A percentile compares a stretch with the other conserved stretches of the same genome.
phyloP scores from a whole-genome alignment of 2,888 invertebrate genomes.

The Tigriopus californicus region DNA sequence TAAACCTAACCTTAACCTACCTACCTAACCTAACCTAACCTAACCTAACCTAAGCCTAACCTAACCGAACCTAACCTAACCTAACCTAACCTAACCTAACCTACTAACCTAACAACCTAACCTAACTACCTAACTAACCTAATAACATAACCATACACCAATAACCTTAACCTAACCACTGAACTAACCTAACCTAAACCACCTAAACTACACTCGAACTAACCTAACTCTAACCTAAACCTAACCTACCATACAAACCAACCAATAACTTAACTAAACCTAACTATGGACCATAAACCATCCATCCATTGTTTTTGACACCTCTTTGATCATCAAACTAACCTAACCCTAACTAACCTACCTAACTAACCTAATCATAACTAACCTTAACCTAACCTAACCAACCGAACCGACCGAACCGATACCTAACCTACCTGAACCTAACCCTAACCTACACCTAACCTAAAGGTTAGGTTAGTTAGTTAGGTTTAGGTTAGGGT shows the following conservation, averaged over 20 bases:
- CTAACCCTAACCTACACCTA: neutral
- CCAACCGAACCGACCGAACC: neutral
- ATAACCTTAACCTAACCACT: no score
- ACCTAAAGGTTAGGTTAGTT: no score
- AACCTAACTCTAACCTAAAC: neutral
- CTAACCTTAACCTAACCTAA: neutral
- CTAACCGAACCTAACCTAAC: constrained; percentile 7
- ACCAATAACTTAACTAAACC: constrained; percentile 1
- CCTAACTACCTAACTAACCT: no score
- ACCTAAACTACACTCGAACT: neutral
- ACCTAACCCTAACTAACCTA: constrained; percentile 5
- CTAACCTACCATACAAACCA: neutral
- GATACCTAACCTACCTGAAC: neutral
- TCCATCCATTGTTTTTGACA: neutral
- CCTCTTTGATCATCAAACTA: neutral
- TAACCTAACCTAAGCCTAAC: neutral
- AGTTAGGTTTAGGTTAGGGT: neutral
- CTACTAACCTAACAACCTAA: no score
- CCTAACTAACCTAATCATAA: constrained; percentile 5
- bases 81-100: constrained; percentile 6
- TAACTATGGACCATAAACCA: constrained; percentile 3
- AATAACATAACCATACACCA: no score
- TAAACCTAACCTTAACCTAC: neutral
- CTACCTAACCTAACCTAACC: neutral
- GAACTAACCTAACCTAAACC: constrained; percentile 1